Evolutionary conservation across 2,888 invertebrate genomes (phyloP).

Genomic region (Macropis europaea): DNA sequence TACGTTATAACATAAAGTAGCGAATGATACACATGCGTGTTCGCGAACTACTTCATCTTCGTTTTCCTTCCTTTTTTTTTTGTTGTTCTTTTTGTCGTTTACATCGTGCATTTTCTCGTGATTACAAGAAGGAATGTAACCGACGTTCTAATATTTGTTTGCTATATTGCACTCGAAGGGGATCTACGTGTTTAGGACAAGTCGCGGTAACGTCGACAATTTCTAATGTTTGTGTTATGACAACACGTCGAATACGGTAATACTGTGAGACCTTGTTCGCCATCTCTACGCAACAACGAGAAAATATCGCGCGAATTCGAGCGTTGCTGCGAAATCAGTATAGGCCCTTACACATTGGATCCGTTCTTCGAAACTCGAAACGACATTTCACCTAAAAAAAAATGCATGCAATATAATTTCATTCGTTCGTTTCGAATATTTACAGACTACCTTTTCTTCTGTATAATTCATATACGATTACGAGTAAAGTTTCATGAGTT

Average conservation of each 20-base stretch:
- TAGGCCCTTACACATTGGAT: conserved; percentile 15
- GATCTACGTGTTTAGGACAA: conserved; percentile 2
- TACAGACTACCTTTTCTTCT: background rate
- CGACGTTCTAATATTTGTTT: too few relatives aligned
- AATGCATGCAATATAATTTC: conserved; percentile 26
- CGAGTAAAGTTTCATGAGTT: conserved; percentile 7
- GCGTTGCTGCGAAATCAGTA: background rate
- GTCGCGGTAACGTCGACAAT: conserved; percentile 4
- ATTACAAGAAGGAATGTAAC: conserved; percentile 21
- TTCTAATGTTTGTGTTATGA: conserved; percentile 12
- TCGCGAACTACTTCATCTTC: background rate
- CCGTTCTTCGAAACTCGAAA: background rate
- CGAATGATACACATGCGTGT: background rate
- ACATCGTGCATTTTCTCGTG: conserved; percentile 8
- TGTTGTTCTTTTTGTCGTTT: conserved; percentile 1
- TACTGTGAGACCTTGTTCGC: conserved; percentile 8
- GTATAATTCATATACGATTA: conserved; percentile 7
- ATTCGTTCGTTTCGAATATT: background rate
- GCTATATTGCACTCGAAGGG: background rate
- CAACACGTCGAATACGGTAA: conserved; percentile 34
- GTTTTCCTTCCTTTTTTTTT: too few relatives aligned
- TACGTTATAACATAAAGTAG: background rate
- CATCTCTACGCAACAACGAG: background rate
- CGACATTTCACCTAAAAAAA: background rate
- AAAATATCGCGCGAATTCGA: conserved; percentile 3